A percentile compares a stretch with the other conserved stretches of the same genome.
These are phyloP conservation scores for Drosophila pectinifera DNA, from an alignment of 1,140 invertebrate species.

Conservation along the genomic window DNA sequence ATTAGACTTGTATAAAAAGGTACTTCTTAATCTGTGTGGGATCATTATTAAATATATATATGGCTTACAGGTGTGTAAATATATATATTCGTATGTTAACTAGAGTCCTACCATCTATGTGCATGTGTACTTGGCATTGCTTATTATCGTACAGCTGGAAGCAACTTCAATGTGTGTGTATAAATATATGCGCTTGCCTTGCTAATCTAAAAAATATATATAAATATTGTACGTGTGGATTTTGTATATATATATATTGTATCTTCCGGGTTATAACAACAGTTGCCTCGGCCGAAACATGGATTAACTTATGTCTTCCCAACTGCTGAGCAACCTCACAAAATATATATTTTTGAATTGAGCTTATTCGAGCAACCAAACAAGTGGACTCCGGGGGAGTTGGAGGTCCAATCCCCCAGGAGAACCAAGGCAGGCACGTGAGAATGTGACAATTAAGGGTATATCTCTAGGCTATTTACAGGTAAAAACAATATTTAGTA, in stretches of 20 bases:
- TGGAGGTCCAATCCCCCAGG: neutral
- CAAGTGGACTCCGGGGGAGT: slow-evolving; percentile 9
- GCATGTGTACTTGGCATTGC: slow-evolving; percentile 29
- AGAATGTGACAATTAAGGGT: slow-evolving; percentile 44
- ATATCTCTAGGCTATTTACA: slow-evolving; percentile 43
- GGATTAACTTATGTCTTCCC: slow-evolving; percentile 5
- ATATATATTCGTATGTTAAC: slow-evolving; percentile 28
- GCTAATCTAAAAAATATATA: slow-evolving; percentile 41
- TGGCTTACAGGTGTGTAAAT: slow-evolving; percentile 64
- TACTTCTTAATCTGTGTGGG: slow-evolving; percentile 79
- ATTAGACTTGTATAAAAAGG: slow-evolving; percentile 74
- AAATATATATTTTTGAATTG: slow-evolving; percentile 40
- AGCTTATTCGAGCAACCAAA: slow-evolving; percentile 78
- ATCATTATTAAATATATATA: slow-evolving; percentile 59
- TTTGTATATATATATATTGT: slow-evolving; percentile 24
- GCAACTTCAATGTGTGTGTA: slow-evolving; percentile 39
- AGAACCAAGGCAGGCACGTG: slow-evolving; percentile 50
- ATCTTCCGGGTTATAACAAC: slow-evolving; percentile 24
- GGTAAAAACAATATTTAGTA: slow-evolving; percentile 14
- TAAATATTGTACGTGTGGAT: slow-evolving; percentile 27
- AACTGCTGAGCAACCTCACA: slow-evolving; percentile 32
- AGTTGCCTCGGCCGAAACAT: slow-evolving; percentile 18
- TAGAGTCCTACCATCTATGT: slow-evolving; percentile 22
- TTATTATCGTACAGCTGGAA: slow-evolving; percentile 46
- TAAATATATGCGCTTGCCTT: slow-evolving; percentile 40